Base-by-base conservation (phyloP, 2,888 invertebrate genomes). In the Trachelus troglodyta region DNA sequence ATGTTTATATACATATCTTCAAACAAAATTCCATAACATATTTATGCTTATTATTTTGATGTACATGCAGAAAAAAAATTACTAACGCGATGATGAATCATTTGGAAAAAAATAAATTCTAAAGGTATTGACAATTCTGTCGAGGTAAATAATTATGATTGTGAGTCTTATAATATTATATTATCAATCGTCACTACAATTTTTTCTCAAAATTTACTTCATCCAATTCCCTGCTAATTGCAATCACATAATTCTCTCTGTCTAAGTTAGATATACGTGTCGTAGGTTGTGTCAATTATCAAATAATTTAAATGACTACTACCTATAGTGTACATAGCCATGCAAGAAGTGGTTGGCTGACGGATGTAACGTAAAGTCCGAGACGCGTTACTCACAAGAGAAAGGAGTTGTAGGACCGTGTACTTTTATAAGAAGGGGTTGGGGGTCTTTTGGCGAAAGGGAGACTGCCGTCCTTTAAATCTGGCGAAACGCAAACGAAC, bases 401-500 rank as follows among this genome's bases (percentile, higher is more conserved):
- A 56, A 56, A 23, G 56, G 23, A 15, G 56, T 56, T 56, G 56
- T 15, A 23, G 56, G 9, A 56, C 56, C 56, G 56, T 56, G 56
- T 56, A 56, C 56, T 56, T 56, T 56, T 15, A 56, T 9, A 23
- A 56, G 56, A 56, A 56, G 23, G 56, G 56, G 9, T 56, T 56
- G 56, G 56, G 23, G 56, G 23, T 56, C 56, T 56, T 23, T 56
- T 56, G 56, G 56, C 56, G 23, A 23, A 56, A 56, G 56, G 56
- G 56, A 23, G 56, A 56, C 23, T 6, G 56, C 56, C 56, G 9
- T 79, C 82, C 79, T 82, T 83, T 87, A 86, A 87, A 88, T 88
- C 87, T 86, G 80, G 82, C 23, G 81, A 84, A 88, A 88, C 85
- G 84, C 85, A 87, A 88, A 87, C 87, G 85, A 88, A 85, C 82